Evolutionary conservation across 2,888 invertebrate species (phyloP).

Genomic region (Lycophotia porphyrea): DNA sequence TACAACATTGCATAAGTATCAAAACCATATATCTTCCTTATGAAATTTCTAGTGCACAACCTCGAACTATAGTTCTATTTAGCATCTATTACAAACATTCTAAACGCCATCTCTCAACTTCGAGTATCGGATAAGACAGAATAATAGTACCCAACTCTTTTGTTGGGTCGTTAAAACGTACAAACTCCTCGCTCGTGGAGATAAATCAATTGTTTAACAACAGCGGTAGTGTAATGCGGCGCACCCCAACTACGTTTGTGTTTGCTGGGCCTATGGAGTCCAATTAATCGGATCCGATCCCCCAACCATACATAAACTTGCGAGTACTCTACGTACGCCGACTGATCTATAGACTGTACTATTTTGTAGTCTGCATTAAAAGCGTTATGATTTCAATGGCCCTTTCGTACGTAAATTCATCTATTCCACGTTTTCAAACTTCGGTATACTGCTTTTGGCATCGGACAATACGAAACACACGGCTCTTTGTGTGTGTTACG

Average conservation of each 20-base stretch:
- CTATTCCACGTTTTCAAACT: conserved; percentile 77
- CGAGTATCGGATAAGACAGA: conserved; percentile 39
- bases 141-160: conserved; percentile 60
- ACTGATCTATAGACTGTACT: conserved; percentile 62
- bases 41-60: neutral
- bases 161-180: conserved; percentile 50
- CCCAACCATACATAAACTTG: conserved; percentile 74
- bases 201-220: conserved; percentile 72
- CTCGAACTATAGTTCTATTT: neutral
- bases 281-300: conserved; percentile 80
- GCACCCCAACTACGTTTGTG: conserved; percentile 73
- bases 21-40: neutral
- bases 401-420: conserved; percentile 76
- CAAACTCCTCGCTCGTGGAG: conserved; percentile 55
- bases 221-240: conserved; percentile 70
- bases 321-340: conserved; percentile 65
- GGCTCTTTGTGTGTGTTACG: conserved; percentile 75
- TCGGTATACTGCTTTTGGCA: conserved; percentile 84
- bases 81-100: conserved; percentile 21
- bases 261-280: conserved; percentile 76
- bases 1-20: too few species aligned
- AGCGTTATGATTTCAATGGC: conserved; percentile 77
- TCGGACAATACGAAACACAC: conserved; percentile 79
- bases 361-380: conserved; percentile 61
- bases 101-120: conserved; percentile 14